Evolutionary conservation across 2,113 vertebrate species (phyloP), one percentile per base, ranked within the genome.

Genomic region (Scartelaos histophorus): DNA sequence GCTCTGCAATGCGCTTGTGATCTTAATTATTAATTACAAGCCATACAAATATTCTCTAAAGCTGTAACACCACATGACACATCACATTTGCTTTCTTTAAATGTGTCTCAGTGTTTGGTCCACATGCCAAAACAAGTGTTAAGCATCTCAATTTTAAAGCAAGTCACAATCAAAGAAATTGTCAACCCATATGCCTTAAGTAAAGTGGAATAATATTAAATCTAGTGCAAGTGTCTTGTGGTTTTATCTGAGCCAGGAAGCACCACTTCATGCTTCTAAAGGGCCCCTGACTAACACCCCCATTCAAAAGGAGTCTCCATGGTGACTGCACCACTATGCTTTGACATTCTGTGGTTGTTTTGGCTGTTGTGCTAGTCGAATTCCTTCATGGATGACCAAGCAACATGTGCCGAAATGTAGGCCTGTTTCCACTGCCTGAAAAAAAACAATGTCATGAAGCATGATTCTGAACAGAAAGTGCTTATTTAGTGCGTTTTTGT

Each of bases 321-420:
- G 76, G 79, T 38, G 13, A 69, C 75, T 3, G 66, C 71, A 46
- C 25, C 58, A 19, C 49, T 53, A 74, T 67, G 73, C 75, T 49
- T 2, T 60, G 54, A 29, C 71, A 51, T 46, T 29, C 47, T 53
- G 51, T 22, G 80, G 67, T 65, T 71, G 72, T 64, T 67, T 66
- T 29, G 73, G 61, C 65, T 22, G 64, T 62, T 73, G 71, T 57
- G 74, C 69, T 45, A 47, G 78, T 75, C n/a, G 65, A 1, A 86
- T 83, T 80, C 84, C 69, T 85, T 67, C 56, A 53, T 12, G 65
- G 69, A 22, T n/a, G 68, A 73, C 61, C 38, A 16, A 61, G 73
- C 79, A 47, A 69, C 75, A 22, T 0, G 73, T 70, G 66, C 62
- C 65, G 2, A 57, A 75, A 45, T 34, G 75, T 0, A 21, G n/a